A percentile compares a stretch with the other conserved stretches of the same genome.
Conservation (phyloP, 2,797 vertebrate species). For the Vultur gryphus region DNA sequence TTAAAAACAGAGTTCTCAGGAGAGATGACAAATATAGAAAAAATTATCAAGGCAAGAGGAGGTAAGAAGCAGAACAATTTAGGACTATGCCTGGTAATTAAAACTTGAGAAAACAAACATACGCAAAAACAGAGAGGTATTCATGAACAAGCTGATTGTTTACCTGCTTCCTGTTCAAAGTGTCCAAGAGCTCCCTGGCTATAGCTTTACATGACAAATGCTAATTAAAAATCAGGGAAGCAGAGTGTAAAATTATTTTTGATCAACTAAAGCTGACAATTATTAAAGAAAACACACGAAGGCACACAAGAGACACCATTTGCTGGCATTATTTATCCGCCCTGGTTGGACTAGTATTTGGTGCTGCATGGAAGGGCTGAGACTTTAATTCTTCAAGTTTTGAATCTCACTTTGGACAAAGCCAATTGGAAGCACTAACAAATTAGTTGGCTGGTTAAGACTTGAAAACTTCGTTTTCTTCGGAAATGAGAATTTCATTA, state of each 20-base stretch:
- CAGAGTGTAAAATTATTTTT: background rate
- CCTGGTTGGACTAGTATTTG: background rate
- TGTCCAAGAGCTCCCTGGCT: background rate
- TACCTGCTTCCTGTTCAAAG: background rate
- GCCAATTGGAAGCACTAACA: background rate
- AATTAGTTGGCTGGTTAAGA: background rate
- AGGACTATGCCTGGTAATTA: background rate
- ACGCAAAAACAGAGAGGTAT: background rate
- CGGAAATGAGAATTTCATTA: background rate
- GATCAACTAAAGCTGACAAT: background rate
- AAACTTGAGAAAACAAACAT: background rate
- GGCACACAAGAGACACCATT: background rate
- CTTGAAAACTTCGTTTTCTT: background rate
- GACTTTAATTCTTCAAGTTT: background rate
- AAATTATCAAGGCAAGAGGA: background rate
- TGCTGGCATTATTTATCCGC: background rate
- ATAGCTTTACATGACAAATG: background rate
- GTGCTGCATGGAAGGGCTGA: background rate
- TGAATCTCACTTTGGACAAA: background rate
- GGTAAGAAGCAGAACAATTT: background rate
- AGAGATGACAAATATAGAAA: background rate
- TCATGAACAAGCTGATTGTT: background rate
- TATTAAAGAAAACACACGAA: background rate
- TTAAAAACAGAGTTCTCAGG: background rate
- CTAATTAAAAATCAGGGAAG: slow-evolving; percentile 1